A percentile compares a stretch with the other conserved stretches of the same genome.
These are phyloP conservation scores for Brachymystax lenok DNA, from an alignment of 2,797 vertebrate genomes.

Conservation along the genomic window DNA sequence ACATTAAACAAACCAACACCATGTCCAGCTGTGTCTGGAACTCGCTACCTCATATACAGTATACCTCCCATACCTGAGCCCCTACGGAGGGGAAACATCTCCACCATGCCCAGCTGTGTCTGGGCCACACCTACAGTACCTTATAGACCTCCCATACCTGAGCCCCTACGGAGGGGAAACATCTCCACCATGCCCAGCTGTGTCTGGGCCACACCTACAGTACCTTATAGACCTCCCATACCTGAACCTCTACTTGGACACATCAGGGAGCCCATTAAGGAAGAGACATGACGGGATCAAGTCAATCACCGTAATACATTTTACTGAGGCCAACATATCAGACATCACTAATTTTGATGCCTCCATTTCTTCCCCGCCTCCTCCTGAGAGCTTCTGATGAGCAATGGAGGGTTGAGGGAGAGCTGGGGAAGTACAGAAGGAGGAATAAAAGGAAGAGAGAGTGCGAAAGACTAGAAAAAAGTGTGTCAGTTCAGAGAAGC, in stretches of 20 bases:
- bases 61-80: neutral
- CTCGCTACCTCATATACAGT: neutral
- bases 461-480: slow-evolving; percentile 50
- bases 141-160: too few species aligned
- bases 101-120: too few species aligned
- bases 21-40: neutral
- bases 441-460: slow-evolving; percentile 3
- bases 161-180: too few species aligned
- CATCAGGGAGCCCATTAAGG: slow-evolving; percentile 43
- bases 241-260: slow-evolving; percentile 6
- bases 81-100: too few species aligned
- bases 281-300: slow-evolving; percentile 46
- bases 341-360: slow-evolving; percentile 36
- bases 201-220: neutral
- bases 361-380: slow-evolving; percentile 15
- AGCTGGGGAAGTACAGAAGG: slow-evolving; percentile 31
- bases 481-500: slow-evolving; percentile 68
- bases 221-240: neutral
- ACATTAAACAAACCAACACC: neutral
- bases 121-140: too few species aligned
- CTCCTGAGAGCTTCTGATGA: slow-evolving; percentile 22
- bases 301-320: slow-evolving; percentile 49
- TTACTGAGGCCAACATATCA: slow-evolving; percentile 45
- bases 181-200: neutral
- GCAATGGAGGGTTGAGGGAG: slow-evolving; percentile 39